Conservation (phyloP, 2,797 vertebrate genomes). For the Pseudochirops cupreus region DNA sequence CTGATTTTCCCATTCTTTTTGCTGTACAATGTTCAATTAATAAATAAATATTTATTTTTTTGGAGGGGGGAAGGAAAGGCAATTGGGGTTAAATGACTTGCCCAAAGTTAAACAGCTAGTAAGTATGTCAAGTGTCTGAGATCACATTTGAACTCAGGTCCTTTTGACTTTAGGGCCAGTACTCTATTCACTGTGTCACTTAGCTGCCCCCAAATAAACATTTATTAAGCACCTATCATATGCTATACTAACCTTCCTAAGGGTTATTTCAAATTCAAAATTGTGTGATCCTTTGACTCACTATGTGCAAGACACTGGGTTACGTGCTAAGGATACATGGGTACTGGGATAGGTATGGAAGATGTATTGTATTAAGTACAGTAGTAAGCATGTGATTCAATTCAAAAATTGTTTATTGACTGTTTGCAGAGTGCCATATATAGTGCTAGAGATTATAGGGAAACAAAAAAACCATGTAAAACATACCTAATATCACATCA, state of each 20-base stretch:
- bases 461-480: constrained; percentile 12
- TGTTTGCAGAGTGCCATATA: background rate
- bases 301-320: background rate
- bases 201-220: background rate
- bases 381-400: background rate
- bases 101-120: too few species aligned
- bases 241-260: background rate
- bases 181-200: too few species aligned
- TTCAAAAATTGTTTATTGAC: background rate
- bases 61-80: too few species aligned
- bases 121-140: too few species aligned
- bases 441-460: background rate
- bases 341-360: background rate
- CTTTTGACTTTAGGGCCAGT: too few species aligned
- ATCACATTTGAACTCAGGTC: too few species aligned
- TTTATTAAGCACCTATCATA: background rate
- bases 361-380: background rate
- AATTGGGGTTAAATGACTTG: too few species aligned
- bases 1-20: background rate
- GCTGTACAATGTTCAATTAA: background rate
- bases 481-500: constrained; percentile 2
- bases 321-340: background rate
- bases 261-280: background rate
- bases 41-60: background rate
- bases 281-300: background rate